phyloP scores from a whole-genome alignment of 92 coral and sea anemone genomes.

The Palythoa grandiflora region DNA sequence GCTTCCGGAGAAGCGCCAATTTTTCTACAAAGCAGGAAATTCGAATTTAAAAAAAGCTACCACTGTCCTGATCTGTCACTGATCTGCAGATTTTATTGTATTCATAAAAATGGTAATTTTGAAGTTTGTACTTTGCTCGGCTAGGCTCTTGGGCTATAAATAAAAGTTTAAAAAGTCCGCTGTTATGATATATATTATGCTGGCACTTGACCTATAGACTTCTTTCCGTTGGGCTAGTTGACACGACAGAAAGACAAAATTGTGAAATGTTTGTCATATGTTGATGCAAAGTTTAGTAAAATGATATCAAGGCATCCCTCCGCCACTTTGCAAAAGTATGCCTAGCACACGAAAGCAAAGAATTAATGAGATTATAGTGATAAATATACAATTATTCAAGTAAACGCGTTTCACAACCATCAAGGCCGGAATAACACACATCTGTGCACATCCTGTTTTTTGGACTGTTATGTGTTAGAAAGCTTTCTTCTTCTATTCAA shows the following conservation, averaged over 20 bases:
- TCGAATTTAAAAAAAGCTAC: not conserved
- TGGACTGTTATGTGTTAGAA: not conserved
- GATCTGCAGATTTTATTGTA: not conserved
- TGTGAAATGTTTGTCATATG: not conserved
- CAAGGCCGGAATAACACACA: not conserved
- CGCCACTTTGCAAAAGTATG: slow-evolving; percentile 34
- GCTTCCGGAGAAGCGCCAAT: slow-evolving; percentile 4
- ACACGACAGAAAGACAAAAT: slow-evolving; percentile 12
- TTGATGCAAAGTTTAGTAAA: not conserved
- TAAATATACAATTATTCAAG: slow-evolving; percentile 16
- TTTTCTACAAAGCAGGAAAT: not conserved
- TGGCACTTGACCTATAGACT: slow-evolving; percentile 2
- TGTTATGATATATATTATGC: not conserved
- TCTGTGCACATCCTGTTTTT: slow-evolving; percentile 24
- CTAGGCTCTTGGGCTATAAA: not conserved
- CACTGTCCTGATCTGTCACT: too few species aligned
- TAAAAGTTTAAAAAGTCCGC: not conserved
- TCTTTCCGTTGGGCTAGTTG: slow-evolving; percentile 12
- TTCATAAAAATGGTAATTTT: not conserved
- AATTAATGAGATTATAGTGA: slow-evolving; percentile 25
- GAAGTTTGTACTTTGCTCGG: not conserved
- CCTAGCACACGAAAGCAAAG: slow-evolving; percentile 36
- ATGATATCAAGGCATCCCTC: not conserved
- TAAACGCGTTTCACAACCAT: not conserved
- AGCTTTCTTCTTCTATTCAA: not conserved